These are phyloP conservation scores for Bhutanitis thaidina DNA, from an alignment of 2,888 invertebrate species.

Conservation along the genomic window DNA sequence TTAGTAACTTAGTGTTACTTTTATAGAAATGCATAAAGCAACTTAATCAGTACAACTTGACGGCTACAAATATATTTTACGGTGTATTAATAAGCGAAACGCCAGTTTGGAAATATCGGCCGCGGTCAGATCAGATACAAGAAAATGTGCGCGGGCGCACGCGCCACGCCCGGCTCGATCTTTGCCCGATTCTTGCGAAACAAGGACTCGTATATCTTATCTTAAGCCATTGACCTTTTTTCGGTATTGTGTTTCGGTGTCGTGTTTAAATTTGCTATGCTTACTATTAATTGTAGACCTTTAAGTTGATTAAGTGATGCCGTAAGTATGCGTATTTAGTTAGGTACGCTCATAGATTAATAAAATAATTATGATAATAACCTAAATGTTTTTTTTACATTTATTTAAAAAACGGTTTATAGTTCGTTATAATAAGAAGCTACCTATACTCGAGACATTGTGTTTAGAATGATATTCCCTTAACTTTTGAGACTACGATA, in stretches of 20 bases:
- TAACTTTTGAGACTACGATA: no score
- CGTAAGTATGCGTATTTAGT: no score
- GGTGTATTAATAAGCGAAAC: conserved; percentile 6
- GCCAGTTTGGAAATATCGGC: conserved; percentile 26
- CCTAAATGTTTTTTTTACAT: no score
- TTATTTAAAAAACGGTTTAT: no score
- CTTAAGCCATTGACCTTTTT: conserved; percentile 38
- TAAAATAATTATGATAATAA: no score
- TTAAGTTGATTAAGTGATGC: not conserved
- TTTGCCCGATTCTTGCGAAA: conserved; percentile 29
- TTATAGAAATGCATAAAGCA: no score
- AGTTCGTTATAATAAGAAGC: no score
- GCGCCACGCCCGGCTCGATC: conserved; percentile 44
- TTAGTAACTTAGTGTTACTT: no score
- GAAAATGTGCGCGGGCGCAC: conserved; percentile 29
- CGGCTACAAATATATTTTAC: conserved; percentile 4
- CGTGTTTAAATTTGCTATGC: conserved; percentile 11
- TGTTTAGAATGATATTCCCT: no score
- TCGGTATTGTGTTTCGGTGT: conserved; percentile 17
- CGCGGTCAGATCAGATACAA: conserved; percentile 34
- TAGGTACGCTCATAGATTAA: no score
- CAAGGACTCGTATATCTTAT: conserved; percentile 35
- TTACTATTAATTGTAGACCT: not conserved
- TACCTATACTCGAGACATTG: no score
- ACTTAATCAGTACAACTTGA: not conserved